Conservation (phyloP, 1,140 invertebrate species). For the Heliconius nattereri region DNA sequence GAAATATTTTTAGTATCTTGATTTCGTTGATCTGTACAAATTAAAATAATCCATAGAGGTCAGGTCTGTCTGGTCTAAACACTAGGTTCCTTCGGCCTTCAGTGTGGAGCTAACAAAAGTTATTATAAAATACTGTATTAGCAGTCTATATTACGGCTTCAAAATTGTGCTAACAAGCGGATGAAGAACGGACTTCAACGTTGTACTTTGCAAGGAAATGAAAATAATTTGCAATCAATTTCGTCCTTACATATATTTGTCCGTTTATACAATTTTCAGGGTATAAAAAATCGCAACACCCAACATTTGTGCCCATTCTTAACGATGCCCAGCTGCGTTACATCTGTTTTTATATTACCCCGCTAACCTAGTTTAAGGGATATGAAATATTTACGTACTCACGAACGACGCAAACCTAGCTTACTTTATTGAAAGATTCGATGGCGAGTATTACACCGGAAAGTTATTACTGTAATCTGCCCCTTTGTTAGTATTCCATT, state of each 20-base stretch:
- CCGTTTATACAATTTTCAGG: not conserved
- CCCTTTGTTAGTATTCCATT: not conserved
- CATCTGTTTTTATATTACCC: slow-evolving; percentile 29
- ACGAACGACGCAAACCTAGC: not conserved
- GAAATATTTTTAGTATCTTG: not conserved
- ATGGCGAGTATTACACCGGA: not conserved
- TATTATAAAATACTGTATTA: too few species aligned
- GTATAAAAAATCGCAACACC: not conserved
- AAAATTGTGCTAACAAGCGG: too few species aligned
- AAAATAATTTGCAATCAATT: too few species aligned
- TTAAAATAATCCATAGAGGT: too few species aligned
- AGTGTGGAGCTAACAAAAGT: too few species aligned
- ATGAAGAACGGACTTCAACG: too few species aligned
- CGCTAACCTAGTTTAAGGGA: slow-evolving; percentile 26
- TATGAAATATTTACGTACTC: slow-evolving; percentile 24
- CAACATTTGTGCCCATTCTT: slow-evolving; percentile 7
- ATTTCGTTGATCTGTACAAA: too few species aligned
- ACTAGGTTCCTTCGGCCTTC: too few species aligned
- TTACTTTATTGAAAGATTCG: slow-evolving; percentile 4
- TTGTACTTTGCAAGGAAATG: too few species aligned
- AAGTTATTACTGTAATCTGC: not conserved
- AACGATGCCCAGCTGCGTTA: slow-evolving; percentile 13
- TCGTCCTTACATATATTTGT: too few species aligned
- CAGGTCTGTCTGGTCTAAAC: too few species aligned
- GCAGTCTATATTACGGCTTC: too few species aligned